Evolutionary conservation across 2,113 vertebrate genomes (phyloP).

Genomic region (Cottus gobio): DNA sequence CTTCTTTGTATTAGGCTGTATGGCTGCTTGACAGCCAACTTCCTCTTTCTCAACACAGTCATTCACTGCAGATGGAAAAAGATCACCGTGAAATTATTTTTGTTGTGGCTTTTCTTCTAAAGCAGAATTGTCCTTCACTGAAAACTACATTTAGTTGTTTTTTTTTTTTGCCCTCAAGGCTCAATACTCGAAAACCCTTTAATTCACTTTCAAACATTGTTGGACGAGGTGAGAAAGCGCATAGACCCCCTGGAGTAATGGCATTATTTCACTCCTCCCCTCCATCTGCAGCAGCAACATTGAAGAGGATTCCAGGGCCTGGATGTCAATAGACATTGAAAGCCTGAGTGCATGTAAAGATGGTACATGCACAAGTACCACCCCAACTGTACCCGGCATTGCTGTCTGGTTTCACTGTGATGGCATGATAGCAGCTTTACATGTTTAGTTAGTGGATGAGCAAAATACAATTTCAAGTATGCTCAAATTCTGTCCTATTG

Average conservation of each 20-base stretch:
- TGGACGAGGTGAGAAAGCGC: background rate
- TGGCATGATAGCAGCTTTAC: background rate
- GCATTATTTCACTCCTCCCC: background rate
- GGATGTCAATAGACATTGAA: background rate
- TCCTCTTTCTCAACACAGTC: slow-evolving; percentile 51
- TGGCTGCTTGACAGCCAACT: slow-evolving; percentile 60
- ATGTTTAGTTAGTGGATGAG: background rate
- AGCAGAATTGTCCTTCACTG: slow-evolving; percentile 4
- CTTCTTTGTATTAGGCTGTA: slow-evolving; percentile 40
- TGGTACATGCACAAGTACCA: background rate
- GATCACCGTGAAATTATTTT: slow-evolving; percentile 49
- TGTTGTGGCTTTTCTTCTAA: slow-evolving; percentile 28
- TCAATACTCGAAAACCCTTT: background rate
- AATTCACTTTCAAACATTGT: background rate
- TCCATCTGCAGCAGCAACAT: background rate
- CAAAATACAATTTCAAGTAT: background rate
- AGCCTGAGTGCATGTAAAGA: background rate
- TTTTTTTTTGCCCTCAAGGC: background rate
- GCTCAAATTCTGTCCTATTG: background rate
- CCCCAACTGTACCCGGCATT: background rate
- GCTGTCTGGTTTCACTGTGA: slow-evolving; percentile 4
- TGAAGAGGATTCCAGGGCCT: slow-evolving; percentile 1
- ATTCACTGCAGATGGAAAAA: slow-evolving; percentile 46
- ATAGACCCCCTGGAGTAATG: background rate
- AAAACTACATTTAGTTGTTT: background rate